phyloP scores from a whole-genome alignment of 2,888 invertebrate species.

The Cryptocephalus moraei region DNA sequence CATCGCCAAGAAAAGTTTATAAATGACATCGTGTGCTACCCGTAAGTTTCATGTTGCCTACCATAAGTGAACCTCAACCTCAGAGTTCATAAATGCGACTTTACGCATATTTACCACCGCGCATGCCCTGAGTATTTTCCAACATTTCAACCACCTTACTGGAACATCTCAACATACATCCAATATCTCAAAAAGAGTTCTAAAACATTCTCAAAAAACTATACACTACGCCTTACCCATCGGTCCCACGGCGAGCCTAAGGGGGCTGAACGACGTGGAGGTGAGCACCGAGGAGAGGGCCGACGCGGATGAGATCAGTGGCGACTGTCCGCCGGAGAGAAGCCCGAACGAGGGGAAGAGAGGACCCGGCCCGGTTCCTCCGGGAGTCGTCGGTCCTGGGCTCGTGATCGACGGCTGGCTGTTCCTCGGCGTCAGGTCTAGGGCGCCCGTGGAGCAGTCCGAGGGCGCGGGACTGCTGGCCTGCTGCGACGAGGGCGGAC shows the following conservation, averaged over 20 bases:
- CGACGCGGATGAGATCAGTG: conserved; percentile 68
- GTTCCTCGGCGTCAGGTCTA: conserved; percentile 47
- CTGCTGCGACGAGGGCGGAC: conserved; percentile 38
- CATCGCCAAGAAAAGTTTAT: too few species aligned
- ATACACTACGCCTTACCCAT: conserved; percentile 12
- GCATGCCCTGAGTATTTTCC: too few species aligned
- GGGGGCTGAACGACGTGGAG: conserved; percentile 78
- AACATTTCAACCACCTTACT: too few species aligned
- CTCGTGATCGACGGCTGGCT: conserved; percentile 21
- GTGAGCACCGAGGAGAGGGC: conserved; percentile 73
- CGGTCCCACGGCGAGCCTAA: conserved; percentile 74
- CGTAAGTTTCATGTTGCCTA: too few species aligned
- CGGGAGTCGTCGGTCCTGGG: conserved; percentile 27
- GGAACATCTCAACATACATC: too few species aligned
- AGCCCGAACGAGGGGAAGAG: conserved; percentile 44
- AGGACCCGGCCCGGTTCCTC: conserved; percentile 28
- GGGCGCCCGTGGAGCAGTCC: conserved; percentile 46
- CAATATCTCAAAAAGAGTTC: too few species aligned
- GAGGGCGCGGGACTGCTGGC: conserved; percentile 38
- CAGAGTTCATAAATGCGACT: too few species aligned
- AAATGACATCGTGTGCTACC: too few species aligned
- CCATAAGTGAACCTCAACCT: too few species aligned
- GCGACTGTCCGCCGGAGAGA: conserved; percentile 50
- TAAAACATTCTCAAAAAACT: too few species aligned
- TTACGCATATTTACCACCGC: too few species aligned